Evolutionary conservation across 2,797 vertebrate genomes (phyloP).

Genomic region (Typhlichthys subterraneus): DNA sequence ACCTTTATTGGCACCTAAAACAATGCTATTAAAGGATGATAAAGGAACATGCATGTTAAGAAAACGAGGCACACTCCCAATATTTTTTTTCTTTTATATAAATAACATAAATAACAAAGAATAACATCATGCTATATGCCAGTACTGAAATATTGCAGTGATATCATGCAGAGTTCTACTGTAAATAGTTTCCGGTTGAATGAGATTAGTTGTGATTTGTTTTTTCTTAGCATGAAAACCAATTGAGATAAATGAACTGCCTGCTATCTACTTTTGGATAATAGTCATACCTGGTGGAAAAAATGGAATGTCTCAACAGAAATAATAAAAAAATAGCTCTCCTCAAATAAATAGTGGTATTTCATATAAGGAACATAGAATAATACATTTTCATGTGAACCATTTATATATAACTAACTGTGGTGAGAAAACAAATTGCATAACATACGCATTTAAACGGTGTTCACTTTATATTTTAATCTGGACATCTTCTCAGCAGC

Average conservation of each 20-base stretch:
- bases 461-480: slow-evolving; percentile 58
- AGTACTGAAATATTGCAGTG: slow-evolving; percentile 82
- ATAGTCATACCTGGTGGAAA: slow-evolving; percentile 16
- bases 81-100: slow-evolving; percentile 79
- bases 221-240: slow-evolving; percentile 12
- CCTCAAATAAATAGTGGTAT: slow-evolving; percentile 38
- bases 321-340: slow-evolving; percentile 29
- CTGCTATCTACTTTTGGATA: slow-evolving; percentile 10
- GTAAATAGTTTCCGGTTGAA: slow-evolving; percentile 50
- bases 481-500: slow-evolving; percentile 65
- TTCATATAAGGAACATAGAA: slow-evolving; percentile 1
- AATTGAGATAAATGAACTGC: slow-evolving; percentile 12
- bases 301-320: slow-evolving; percentile 32
- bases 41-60: slow-evolving; percentile 38
- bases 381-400: slow-evolving; percentile 5
- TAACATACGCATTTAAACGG: slow-evolving; percentile 32
- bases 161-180: slow-evolving; percentile 76
- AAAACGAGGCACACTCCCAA: slow-evolving; percentile 80
- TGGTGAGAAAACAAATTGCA: slow-evolving; percentile 27
- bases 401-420: slow-evolving; percentile 25
- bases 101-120: slow-evolving; percentile 89
- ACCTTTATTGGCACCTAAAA: not conserved
- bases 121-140: slow-evolving; percentile 69
- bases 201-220: slow-evolving; percentile 24
- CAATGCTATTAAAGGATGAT: slow-evolving; percentile 1